Base-by-base conservation (phyloP, 2,888 invertebrate genomes). In the Drosophila kokeensis region DNA sequence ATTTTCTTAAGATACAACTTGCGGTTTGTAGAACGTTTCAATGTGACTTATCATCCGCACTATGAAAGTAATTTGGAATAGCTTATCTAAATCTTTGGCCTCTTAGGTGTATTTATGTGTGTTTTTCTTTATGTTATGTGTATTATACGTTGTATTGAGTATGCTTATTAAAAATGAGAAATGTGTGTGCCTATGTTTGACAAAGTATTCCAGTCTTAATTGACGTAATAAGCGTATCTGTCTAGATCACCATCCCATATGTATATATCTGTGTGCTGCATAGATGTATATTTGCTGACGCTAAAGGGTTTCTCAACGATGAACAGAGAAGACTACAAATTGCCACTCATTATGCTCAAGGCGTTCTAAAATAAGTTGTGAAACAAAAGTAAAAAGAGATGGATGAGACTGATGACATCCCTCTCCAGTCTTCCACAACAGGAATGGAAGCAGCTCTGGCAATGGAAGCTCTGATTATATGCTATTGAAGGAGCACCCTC, bases 101-200 rank as follows among this genome's bases (percentile, higher is more conserved):
- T 49, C 57, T 55, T 21, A 38, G 29, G 60, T 75, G 40, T 74
- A 21, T 48, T 48, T 62, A 32, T 58, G 61, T 50, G 18, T 10
- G 24, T 21, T 60, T 57, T 53, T 18, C 24, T 40, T 30, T 40
- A 40, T 57, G 57, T 61, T 53, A 64, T 73, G 65, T 76, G 50
- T 71, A 2, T 42, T 59, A 58, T 71, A 74, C 66, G 58, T 50
- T 74, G 42, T 67, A 49, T 70, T 52, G 64, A 70, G 69, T 80
- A 74, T 82, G 68, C 81, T 73, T 76, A 65, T 70, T 69, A 64
- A 71, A 67, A 76, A 76, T 83, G 74, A 72, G 80, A 75, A 60
- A 13, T 34, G 34, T 13, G 4, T 34, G 11, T 68, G 63, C 38
- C 59, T 52, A 64, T 63, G 48, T 63, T 65, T 67, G 55, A 61